phyloP scores from a whole-genome alignment of 1,140 invertebrate genomes.

The Pectinophora gossypiella region DNA sequence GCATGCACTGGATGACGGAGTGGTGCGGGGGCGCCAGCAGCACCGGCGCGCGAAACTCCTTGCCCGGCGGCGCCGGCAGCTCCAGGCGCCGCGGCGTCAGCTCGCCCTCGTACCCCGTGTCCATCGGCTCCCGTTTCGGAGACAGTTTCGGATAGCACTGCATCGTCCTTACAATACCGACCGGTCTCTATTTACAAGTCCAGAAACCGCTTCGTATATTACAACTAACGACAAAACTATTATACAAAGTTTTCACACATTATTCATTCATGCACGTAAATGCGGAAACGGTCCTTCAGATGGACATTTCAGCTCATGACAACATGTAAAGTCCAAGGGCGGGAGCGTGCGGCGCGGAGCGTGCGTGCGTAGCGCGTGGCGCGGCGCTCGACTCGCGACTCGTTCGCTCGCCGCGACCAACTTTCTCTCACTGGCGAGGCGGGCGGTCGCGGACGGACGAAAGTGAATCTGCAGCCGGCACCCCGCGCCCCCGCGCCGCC shows the following conservation, averaged over 20 bases:
- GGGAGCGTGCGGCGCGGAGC: slow-evolving; percentile 14
- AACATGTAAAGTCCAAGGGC: slow-evolving; percentile 25
- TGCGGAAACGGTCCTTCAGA: slow-evolving; percentile 28
- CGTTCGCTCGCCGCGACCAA: slow-evolving; percentile 69
- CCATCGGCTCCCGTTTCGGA: slow-evolving; percentile 55
- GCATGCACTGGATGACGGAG: slow-evolving; percentile 75
- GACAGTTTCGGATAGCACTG: slow-evolving; percentile 65
- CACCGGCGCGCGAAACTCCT: slow-evolving; percentile 65
- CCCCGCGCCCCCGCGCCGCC: slow-evolving; percentile 53
- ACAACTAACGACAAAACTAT: slow-evolving; percentile 13
- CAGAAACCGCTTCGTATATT: slow-evolving; percentile 10
- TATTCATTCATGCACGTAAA: slow-evolving; percentile 21
- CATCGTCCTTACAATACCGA: slow-evolving; percentile 40
- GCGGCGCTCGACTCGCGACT: slow-evolving; percentile 57
- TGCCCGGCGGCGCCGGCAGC: slow-evolving; percentile 64
- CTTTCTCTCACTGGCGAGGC: slow-evolving; percentile 72
- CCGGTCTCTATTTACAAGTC: slow-evolving; percentile 16
- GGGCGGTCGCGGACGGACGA: slow-evolving; percentile 59
- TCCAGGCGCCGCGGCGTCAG: slow-evolving; percentile 52
- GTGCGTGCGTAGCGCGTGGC: slow-evolving; percentile 44
- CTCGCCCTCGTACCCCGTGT: slow-evolving; percentile 45
- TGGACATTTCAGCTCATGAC: slow-evolving; percentile 21
- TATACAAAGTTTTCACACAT: slow-evolving; percentile 22
- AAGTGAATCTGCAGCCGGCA: slow-evolving; percentile 70
- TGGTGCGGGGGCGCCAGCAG: slow-evolving; percentile 52